Conservation (phyloP, 1,140 invertebrate species). For the Drosophila neocordata region DNA sequence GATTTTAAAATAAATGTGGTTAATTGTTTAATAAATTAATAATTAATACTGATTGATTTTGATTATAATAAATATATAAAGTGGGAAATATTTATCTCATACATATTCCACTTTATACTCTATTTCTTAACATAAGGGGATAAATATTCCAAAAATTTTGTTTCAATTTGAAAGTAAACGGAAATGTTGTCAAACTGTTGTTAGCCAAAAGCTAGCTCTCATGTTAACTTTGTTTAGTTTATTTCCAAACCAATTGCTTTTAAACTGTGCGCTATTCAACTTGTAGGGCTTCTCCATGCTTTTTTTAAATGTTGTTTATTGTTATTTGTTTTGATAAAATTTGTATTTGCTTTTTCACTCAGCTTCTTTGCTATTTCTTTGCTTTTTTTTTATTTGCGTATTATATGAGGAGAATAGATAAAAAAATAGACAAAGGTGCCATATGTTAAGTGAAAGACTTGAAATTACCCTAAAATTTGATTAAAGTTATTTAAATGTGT, state of each 20-base stretch:
- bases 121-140: too few species aligned
- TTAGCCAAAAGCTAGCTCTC: background rate
- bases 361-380: background rate
- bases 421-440: background rate
- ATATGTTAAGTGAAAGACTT: background rate
- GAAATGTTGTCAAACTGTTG: background rate
- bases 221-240: background rate
- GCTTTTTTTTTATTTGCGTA: background rate
- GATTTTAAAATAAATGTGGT: too few species aligned
- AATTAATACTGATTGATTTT: too few species aligned
- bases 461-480: background rate
- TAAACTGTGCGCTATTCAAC: constrained; percentile 38
- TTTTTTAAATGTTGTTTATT: constrained; percentile 20
- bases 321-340: constrained; percentile 53
- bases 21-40: too few species aligned
- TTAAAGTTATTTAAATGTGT: constrained; percentile 15
- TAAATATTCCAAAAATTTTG: background rate
- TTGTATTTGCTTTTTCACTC: constrained; percentile 52
- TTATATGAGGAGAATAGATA: constrained; percentile 4
- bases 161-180: background rate
- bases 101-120: too few species aligned
- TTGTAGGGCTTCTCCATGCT: constrained; percentile 13
- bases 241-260: background rate
- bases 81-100: too few species aligned
- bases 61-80: too few species aligned